Base-by-base conservation (phyloP, 2,113 vertebrate genomes). In the Leptodactylus fuscus region DNA sequence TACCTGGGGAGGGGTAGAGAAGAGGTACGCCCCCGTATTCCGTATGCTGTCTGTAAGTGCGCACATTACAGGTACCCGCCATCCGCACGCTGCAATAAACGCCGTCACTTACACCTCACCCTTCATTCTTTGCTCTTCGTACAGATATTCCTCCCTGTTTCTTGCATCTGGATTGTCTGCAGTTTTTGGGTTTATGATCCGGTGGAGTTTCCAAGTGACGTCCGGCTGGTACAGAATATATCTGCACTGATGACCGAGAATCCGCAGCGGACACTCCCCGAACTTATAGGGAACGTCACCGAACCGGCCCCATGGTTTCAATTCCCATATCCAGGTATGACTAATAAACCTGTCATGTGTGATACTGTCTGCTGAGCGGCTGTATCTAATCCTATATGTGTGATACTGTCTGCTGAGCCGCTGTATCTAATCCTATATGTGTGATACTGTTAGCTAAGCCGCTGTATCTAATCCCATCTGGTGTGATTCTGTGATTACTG, bases 131-230 rank as follows among this genome's bases (percentile, higher is more conserved):
- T n/a, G n/a, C 75, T 5, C 24, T 60, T 76, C 38, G 77, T 76
- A 58, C 87, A 97, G 96, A 88, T 97, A n/a, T 89, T 97, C 58
- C 49, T 94, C n/a, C 91, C 96, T 0, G 89, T 94, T 78, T 77
- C 88, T 76, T 86, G 87, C 44, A 92, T 93, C 67, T 96, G 96
- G 92, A 44, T 85, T 0, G 0, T 94, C 71, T 94, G 93, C 73
- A 91, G 88, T n/a, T 36, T 96, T 88, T 90, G 87, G 48, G 88
- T 88, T 51, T 10, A 16, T 32, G 77, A 69, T 24, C 4, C 0
- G 76, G 32, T 46, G 91, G 5, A 27, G 34, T 41, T 73, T 73
- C 15, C 36, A 2, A 58, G 46, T 8, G 49, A 78, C 2, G 24
- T 81, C 65, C 51, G 84, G 3, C 41, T 55, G 18, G n/a, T 24